Base-by-base conservation (phyloP, 2,797 vertebrate genomes). In the Sitta carolinensis region DNA sequence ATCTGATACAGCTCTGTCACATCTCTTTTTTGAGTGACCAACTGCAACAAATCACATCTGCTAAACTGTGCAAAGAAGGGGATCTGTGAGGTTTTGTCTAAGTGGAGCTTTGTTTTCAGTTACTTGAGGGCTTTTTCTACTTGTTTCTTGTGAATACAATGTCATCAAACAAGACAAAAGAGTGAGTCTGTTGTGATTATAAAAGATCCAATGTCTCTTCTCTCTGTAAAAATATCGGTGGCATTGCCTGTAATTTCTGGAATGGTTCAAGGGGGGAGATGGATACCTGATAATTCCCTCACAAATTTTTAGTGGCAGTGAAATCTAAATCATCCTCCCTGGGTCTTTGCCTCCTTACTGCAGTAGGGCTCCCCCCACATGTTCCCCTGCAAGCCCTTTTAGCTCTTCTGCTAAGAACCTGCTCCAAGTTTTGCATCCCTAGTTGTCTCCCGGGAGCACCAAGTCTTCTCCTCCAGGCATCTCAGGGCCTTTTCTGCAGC, bases 91-190 rank as follows among this genome's bases (percentile, higher is more conserved):
- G 29, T 26, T 85, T 80, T 48, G 11, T 83, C 50, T 42, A 86
- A 94, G 89, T 13, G 67, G 40, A 13, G 20, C 51, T 96, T 74
- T 78, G 89, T 75, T 91, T 94, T 89, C 69, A 89, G 69, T 74
- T 70, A 27, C 45, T 30, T 63, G 67, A 10, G 10, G n/a, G 26
- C 29, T 69, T 73, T 52, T 69, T 47, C 63, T 29, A 30, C 43
- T 76, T 77, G 7, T 63, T 55, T 50, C 38, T 81, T 59, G 18
- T n/a, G 51, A 62, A 19, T 40, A 16, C 12, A 55, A 55, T 40
- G 45, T 26, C 54, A 75, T 54, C 70, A 79, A 82, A 76, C 10
- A 67, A 59, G 45, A 70, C 48, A 76, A 57, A 86, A 81, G 30
- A 76, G 22, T 40, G 30, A 62, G 13, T 12, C n/a, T 70, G 2